phyloP scores from a whole-genome alignment of 2,888 invertebrate species.

The Acanthococcus lagerstroemiae region DNA sequence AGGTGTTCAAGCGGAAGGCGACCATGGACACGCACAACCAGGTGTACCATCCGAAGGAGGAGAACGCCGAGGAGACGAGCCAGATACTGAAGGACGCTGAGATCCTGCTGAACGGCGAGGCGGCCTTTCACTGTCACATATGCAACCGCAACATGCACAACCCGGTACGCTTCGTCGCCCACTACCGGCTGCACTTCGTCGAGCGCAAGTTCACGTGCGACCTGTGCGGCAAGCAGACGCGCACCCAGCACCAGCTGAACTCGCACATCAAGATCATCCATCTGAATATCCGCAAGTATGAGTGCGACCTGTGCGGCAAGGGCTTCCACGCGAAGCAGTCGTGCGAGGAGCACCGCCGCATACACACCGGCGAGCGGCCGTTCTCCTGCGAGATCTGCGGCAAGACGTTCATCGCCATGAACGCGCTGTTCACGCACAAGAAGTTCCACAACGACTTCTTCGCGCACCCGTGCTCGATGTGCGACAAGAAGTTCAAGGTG shows the following conservation, averaged over 20 bases:
- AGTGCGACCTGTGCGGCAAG: slow-evolving; percentile 46
- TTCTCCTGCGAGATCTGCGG: slow-evolving; percentile 46
- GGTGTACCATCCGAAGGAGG: slow-evolving; percentile 8
- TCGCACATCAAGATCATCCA: slow-evolving; percentile 49
- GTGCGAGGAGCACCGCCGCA: slow-evolving; percentile 43
- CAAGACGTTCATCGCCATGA: slow-evolving; percentile 37
- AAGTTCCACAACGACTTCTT: slow-evolving; percentile 45
- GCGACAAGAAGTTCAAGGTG: slow-evolving; percentile 46
- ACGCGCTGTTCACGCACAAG: slow-evolving; percentile 49
- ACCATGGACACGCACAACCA: slow-evolving; percentile 5
- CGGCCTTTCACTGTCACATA: slow-evolving; percentile 9
- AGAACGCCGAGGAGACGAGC: slow-evolving; percentile 1
- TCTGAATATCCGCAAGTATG: slow-evolving; percentile 43
- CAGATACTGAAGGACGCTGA: slow-evolving; percentile 9
- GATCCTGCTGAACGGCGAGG: slow-evolving; percentile 14
- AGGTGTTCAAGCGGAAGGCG: slow-evolving; percentile 8
- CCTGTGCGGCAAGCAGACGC: slow-evolving; percentile 35
- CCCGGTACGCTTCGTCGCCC: slow-evolving; percentile 12
- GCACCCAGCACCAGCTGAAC: slow-evolving; percentile 34
- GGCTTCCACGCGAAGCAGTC: slow-evolving; percentile 45
- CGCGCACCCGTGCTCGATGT: slow-evolving; percentile 46
- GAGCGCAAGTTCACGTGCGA: slow-evolving; percentile 37
- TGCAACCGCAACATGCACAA: slow-evolving; percentile 14
- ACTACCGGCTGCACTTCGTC: slow-evolving; percentile 35
- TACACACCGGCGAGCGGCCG: slow-evolving; percentile 44